phyloP scores from a whole-genome alignment of 2,888 invertebrate species.

The Metalampra italica region DNA sequence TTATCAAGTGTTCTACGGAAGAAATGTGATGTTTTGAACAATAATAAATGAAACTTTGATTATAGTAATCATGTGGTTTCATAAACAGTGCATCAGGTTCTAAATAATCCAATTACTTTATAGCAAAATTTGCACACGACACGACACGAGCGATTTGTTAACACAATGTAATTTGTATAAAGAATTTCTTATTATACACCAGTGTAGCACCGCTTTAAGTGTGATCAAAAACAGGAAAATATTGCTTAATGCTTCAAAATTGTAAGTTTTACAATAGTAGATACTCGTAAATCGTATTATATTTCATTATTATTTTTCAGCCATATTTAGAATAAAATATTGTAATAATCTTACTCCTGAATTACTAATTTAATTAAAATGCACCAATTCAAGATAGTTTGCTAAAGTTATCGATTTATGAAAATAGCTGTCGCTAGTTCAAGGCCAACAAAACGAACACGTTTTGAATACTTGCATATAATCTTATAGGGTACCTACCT shows the following conservation, averaged over 20 bases:
- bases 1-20: slow-evolving; percentile 5
- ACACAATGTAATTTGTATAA: slow-evolving; percentile 72
- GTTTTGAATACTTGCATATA: no score
- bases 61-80: slow-evolving; percentile 37
- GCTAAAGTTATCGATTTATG: background rate
- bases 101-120: slow-evolving; percentile 58
- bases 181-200: slow-evolving; percentile 50
- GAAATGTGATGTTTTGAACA: slow-evolving; percentile 1
- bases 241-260: slow-evolving; percentile 57
- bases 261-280: slow-evolving; percentile 40
- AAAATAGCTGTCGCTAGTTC: slow-evolving; percentile 3
- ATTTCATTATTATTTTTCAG: no score
- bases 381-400: background rate
- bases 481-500: no score
- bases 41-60: background rate
- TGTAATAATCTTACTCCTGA: no score
- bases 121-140: slow-evolving; percentile 66
- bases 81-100: slow-evolving; percentile 62
- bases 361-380: no score
- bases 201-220: slow-evolving; percentile 63
- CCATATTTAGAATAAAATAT: no score
- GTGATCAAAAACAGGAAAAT: slow-evolving; percentile 37
- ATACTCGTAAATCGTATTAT: background rate
- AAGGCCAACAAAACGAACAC: background rate
- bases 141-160: slow-evolving; percentile 61